These are phyloP conservation scores for Dicyrtomina minuta DNA, from an alignment of 2,888 invertebrate genomes.

Conservation along the genomic window DNA sequence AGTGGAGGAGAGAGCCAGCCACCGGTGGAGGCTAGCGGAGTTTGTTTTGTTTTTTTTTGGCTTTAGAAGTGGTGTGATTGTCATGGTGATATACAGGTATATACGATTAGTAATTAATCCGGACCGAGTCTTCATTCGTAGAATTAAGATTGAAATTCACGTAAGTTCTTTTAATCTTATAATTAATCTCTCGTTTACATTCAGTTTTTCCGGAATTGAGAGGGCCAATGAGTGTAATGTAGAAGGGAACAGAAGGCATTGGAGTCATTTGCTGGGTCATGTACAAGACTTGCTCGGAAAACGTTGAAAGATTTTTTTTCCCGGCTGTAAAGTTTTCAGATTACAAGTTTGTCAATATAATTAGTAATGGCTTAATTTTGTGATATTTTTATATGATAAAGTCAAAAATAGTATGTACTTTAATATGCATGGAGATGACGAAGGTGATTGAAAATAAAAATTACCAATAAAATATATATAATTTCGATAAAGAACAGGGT, in stretches of 20 bases:
- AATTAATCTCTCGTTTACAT: no score
- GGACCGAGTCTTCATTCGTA: no score
- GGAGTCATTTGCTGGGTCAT: constrained; percentile 29
- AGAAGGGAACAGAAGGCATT: constrained; percentile 31
- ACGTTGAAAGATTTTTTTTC: constrained; percentile 40
- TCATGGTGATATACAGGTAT: no score
- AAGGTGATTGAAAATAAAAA: no score
- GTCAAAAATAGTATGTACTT: neutral
- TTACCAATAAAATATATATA: constrained; percentile 47
- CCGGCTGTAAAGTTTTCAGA: constrained; percentile 35
- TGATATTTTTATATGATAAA: neutral
- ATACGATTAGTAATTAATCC: no score
- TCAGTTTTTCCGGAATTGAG: constrained; percentile 49
- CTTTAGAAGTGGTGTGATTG: no score
- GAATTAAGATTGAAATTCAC: no score
- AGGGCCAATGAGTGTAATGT: constrained; percentile 38
- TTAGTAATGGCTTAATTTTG: neutral
- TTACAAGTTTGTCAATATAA: neutral
- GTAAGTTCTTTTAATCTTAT: no score
- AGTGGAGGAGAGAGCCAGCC: no score
- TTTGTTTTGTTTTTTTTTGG: no score
- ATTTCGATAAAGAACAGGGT: constrained; percentile 43
- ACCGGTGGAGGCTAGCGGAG: no score
- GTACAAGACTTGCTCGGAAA: constrained; percentile 37
- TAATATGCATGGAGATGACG: no score